These are phyloP conservation scores for Tribolium freemani DNA, from an alignment of 2,888 invertebrate genomes.

Conservation along the genomic window DNA sequence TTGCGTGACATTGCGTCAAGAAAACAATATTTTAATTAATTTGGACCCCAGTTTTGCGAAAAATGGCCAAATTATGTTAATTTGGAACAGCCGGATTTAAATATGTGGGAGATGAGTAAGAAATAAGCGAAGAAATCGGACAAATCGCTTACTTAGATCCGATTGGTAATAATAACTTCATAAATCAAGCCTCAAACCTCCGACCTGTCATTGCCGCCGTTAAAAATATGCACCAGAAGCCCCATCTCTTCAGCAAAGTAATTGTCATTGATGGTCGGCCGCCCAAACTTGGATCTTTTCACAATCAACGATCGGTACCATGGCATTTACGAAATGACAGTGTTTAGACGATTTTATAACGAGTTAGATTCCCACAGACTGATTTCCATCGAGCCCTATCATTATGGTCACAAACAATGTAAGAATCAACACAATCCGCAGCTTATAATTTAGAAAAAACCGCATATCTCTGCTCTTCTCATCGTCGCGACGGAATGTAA, in stretches of 20 bases:
- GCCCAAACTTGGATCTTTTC: constrained; percentile 30
- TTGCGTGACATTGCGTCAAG: too few relatives aligned
- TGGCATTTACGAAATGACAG: constrained; percentile 46
- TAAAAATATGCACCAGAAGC: constrained; percentile 25
- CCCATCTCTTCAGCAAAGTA: constrained; percentile 34
- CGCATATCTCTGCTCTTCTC: constrained; percentile 20
- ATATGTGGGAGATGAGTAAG: too few relatives aligned
- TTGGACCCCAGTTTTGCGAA: too few relatives aligned
- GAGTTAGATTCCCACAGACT: constrained; percentile 47
- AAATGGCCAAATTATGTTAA: too few relatives aligned
- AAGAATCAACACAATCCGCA: constrained; percentile 40
- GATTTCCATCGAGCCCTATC: constrained; percentile 43
- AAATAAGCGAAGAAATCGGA: too few relatives aligned
- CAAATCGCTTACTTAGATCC: too few relatives aligned
- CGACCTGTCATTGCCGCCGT: not conserved
- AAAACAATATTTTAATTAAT: too few relatives aligned
- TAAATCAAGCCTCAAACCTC: too few relatives aligned
- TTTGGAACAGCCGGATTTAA: too few relatives aligned
- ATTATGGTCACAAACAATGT: constrained; percentile 43
- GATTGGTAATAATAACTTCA: too few relatives aligned
- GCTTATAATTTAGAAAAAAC: constrained; percentile 41
- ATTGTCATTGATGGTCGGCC: constrained; percentile 35
- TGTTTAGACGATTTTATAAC: constrained; percentile 44
- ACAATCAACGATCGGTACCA: constrained; percentile 23
- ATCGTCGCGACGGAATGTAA: constrained; percentile 17